Conservation (phyloP, 2,888 invertebrate genomes). For the Calameuta pallipes region DNA sequence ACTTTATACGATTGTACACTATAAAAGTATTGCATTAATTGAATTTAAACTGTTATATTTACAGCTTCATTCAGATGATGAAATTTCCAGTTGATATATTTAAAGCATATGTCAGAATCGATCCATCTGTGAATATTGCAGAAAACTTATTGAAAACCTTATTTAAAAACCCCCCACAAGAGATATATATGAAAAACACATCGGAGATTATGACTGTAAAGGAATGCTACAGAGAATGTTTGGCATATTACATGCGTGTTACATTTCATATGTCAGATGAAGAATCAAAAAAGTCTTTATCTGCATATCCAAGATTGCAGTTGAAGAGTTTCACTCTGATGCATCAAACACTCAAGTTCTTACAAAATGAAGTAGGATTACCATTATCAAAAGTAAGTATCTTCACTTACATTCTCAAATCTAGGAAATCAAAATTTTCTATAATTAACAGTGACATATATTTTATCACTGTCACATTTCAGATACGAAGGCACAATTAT, state of each 20-base stretch:
- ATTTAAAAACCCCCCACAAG: slow-evolving; percentile 28
- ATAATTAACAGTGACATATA: background rate
- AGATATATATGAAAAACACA: slow-evolving; percentile 35
- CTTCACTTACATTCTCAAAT: background rate
- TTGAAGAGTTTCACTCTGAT: slow-evolving; percentile 68
- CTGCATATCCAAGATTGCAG: slow-evolving; percentile 56
- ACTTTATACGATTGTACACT: background rate
- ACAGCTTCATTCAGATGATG: slow-evolving; percentile 57
- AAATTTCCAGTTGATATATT: slow-evolving; percentile 59
- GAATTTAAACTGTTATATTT: slow-evolving; percentile 25
- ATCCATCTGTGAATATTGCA: slow-evolving; percentile 60
- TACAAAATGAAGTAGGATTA: slow-evolving; percentile 71
- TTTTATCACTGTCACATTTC: slow-evolving; percentile 9
- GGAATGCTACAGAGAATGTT: slow-evolving; percentile 50
- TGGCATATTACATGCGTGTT: slow-evolving; percentile 60
- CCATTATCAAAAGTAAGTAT: slow-evolving; percentile 58
- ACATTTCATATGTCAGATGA: slow-evolving; percentile 62
- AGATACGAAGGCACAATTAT: slow-evolving; percentile 72
- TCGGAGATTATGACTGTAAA: slow-evolving; percentile 41
- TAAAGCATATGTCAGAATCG: slow-evolving; percentile 63
- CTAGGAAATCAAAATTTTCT: background rate
- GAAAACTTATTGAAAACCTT: slow-evolving; percentile 53
- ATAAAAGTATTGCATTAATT: no score
- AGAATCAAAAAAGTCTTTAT: slow-evolving; percentile 60
- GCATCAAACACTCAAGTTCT: slow-evolving; percentile 69